Evolutionary conservation across 1,140 invertebrate species (phyloP).

Genomic region (Scaptomyza graminum): DNA sequence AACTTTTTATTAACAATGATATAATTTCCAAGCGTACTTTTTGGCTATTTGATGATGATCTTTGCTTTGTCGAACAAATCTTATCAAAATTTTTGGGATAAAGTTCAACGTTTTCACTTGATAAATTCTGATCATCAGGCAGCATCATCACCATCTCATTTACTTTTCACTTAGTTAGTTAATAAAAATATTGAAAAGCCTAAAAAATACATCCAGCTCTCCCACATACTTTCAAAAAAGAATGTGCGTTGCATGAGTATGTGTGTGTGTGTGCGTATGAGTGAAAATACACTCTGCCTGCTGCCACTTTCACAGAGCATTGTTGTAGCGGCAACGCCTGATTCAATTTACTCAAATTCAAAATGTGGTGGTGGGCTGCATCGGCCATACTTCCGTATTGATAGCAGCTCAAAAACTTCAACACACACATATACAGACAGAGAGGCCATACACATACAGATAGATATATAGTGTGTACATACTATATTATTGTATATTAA

Average conservation of each 20-base stretch:
- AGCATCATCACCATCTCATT: too few relatives aligned
- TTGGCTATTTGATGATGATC: neutral
- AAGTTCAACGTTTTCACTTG: too few relatives aligned
- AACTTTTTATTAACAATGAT: constrained; percentile 15
- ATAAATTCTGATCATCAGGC: too few relatives aligned
- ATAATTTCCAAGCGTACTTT: neutral
- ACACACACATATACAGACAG: constrained; percentile 5
- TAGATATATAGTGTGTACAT: neutral
- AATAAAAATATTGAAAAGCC: too few relatives aligned
- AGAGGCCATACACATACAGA: constrained; percentile 8
- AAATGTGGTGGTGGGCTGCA: constrained; percentile 59
- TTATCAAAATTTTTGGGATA: constrained; percentile 37
- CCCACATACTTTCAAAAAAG: too few relatives aligned
- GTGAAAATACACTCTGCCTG: constrained; percentile 50
- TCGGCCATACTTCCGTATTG: constrained; percentile 65
- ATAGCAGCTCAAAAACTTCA: constrained; percentile 49
- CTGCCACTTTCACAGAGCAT: constrained; percentile 21
- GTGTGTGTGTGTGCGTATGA: neutral
- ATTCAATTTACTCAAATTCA: constrained; percentile 77
- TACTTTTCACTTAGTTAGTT: too few relatives aligned
- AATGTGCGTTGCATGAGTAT: too few relatives aligned
- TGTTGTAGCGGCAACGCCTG: constrained; percentile 41
- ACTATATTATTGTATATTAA: neutral
- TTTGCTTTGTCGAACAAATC: constrained; percentile 18
- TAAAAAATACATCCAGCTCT: too few relatives aligned